These are phyloP conservation scores for Falcunculus frontatus DNA, from an alignment of 2,113 vertebrate genomes.

Conservation along the genomic window DNA sequence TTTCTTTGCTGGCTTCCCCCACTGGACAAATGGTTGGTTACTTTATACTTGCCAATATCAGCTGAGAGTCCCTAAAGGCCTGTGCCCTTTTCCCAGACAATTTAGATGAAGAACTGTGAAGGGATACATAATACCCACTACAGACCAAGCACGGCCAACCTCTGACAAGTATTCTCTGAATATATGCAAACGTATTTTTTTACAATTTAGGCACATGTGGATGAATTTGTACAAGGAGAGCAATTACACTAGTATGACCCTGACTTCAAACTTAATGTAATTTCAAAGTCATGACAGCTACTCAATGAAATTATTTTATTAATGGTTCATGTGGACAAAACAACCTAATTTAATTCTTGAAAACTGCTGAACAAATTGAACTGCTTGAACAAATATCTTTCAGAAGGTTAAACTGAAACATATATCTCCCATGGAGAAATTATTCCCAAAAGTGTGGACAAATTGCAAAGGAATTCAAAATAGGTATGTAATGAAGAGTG, in stretches of 20 bases:
- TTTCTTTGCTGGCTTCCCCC: neutral
- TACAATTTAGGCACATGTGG: neutral
- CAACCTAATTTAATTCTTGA: neutral
- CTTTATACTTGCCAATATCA: neutral
- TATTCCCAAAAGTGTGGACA: neutral
- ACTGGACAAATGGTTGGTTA: neutral
- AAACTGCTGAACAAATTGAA: neutral
- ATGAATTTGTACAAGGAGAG: neutral
- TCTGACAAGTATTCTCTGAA: neutral
- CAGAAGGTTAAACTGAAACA: neutral
- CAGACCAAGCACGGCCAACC: neutral
- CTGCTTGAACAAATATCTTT: neutral
- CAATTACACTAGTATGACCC: neutral
- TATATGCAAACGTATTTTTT: neutral
- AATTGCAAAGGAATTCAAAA: neutral
- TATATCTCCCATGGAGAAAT: neutral
- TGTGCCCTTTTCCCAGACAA: neutral
- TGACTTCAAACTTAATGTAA: neutral
- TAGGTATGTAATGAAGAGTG: neutral
- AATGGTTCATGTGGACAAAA: neutral
- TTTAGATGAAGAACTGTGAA: neutral
- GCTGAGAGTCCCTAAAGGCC: neutral
- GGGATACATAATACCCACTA: neutral
- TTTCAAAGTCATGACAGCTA: neutral
- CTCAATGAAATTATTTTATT: neutral